phyloP scores from a whole-genome alignment of 2,797 vertebrate species.

The Centroberyx gerrardi region DNA sequence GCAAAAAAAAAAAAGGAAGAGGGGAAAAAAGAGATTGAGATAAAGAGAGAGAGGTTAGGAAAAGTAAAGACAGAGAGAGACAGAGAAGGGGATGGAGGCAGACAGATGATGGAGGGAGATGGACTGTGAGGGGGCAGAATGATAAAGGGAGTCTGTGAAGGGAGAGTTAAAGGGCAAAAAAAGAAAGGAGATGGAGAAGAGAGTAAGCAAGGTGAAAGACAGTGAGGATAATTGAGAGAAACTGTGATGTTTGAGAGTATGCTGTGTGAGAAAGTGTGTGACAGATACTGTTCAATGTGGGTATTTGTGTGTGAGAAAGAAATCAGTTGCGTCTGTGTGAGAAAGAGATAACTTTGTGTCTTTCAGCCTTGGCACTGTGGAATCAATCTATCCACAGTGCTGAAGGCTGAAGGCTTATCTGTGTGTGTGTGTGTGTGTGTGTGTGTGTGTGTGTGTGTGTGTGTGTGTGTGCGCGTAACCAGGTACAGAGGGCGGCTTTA shows the following conservation, averaged over 20 bases:
- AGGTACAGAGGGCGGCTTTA: constrained; percentile 60
- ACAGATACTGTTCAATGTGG: not conserved
- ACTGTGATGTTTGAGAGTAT: not conserved
- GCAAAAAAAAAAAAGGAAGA: constrained; percentile 29
- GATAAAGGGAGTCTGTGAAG: too few species aligned
- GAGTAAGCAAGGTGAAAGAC: not conserved
- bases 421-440: constrained; percentile 9
- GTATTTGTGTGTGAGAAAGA: not conserved
- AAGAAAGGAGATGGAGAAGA: not conserved
- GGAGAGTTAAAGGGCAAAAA: not conserved
- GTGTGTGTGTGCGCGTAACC: not conserved
- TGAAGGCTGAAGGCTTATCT: constrained; percentile 36
- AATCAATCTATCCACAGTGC: constrained; percentile 30
- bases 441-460: constrained; percentile 27
- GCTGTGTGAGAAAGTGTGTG: not conserved
- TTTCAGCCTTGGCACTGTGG: constrained; percentile 36
- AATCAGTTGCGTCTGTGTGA: constrained; percentile 15
- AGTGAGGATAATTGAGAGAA: constrained; percentile 1
- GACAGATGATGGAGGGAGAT: not conserved
- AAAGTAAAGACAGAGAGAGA: constrained; percentile 10
- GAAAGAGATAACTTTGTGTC: constrained; percentile 16
- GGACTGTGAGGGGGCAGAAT: too few species aligned
- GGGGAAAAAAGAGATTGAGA: constrained; percentile 26
- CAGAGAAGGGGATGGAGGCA: not conserved
- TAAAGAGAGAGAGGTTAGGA: constrained; percentile 5